Base-by-base conservation (phyloP, 2,888 invertebrate species). In the Heliconius aoede region DNA sequence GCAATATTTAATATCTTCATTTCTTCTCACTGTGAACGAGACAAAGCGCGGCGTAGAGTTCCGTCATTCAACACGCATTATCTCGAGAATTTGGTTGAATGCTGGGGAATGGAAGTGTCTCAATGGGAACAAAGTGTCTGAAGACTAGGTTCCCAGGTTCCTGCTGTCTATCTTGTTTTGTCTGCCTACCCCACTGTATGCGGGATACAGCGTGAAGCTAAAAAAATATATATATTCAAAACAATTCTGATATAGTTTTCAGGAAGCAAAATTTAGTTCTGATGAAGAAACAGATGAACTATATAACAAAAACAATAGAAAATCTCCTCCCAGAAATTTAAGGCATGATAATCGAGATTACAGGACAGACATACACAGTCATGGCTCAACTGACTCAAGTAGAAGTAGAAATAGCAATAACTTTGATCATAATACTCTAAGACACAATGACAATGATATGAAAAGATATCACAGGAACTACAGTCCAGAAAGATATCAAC, bases 211-310 rank as follows among this genome's bases (percentile, higher is more conserved):
- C 7, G 21, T 46, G 2, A 46, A 46, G 46, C 18, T n/a, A n/a
- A n/a, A n/a, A n/a, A n/a, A n/a, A n/a, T n/a, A n/a, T n/a, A n/a
- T n/a, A n/a, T n/a, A 55, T n/a, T 55, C 3, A n/a, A 55, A n/a
- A 55, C n/a, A 9, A 26, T 40, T 36, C 26, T 24, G 21, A 32
- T 71, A 72, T 58, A 74, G 74, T 40, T 58, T 40, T 46, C 55
- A 72, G 61, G 76, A 77, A 74, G 36, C 71, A 13, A 79, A 72
- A 60, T 86, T 86, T 76, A 89, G 88, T 84, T 86, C 89, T 32
- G 90, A 91, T 83, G 91, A 91, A 79, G 91, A 90, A 80, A 80
- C 74, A 84, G 87, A 76, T 78, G 61, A 32, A 61, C 81, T 62
- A 74, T 78, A 68, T 79, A 62, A 40, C n/a, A 71, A 74, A 84